Base-by-base conservation (phyloP, 2,888 invertebrate genomes). In the Bunonema sp. region DNA sequence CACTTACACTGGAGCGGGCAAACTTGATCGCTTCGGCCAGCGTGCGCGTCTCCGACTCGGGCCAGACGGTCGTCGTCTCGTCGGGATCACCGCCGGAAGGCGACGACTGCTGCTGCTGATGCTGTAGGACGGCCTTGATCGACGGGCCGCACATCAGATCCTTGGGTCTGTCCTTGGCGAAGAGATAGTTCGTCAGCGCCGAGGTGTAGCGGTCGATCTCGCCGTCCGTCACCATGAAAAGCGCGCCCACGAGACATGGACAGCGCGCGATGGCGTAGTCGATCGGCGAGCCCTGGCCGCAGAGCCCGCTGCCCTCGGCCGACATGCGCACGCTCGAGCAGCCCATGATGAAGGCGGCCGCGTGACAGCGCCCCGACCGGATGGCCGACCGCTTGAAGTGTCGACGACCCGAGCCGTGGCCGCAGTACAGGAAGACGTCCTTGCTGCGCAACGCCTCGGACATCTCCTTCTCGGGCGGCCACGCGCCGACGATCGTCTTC, bases 141-240 rank as follows among this genome's bases (percentile, higher is more conserved):
- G n/a, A n/a, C n/a, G n/a, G n/a, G n/a, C n/a, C n/a, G n/a, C n/a
- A n/a, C n/a, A n/a, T n/a, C n/a, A n/a, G n/a, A n/a, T n/a, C n/a
- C n/a, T n/a, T n/a, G n/a, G n/a, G n/a, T n/a, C n/a, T n/a, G n/a
- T n/a, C n/a, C n/a, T n/a, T n/a, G n/a, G n/a, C n/a, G n/a, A n/a
- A n/a, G n/a, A n/a, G n/a, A n/a, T n/a, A n/a, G 10, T 51, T 39
- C 29, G 43, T 32, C 19, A 51, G 31, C 8, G 45, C 50, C 28
- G 54, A 41, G 29, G 54, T 54, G 35, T 44, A 53, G 16, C 46
- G 41, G 35, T 52, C 52, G 21, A 55, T 46, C 28, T 53, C 53
- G 28, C 53, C 52, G 31, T 53, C 53, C 2, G 53, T 53, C 4
- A 53, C 55, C 52, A 46, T 55, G 46, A 46, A 56, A 21, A 55